A percentile compares a stretch with the other conserved stretches of the same genome.
Evolutionary conservation across 2,888 invertebrate genomes (phyloP).

Genomic region (Macrosiphum euphorbiae): DNA sequence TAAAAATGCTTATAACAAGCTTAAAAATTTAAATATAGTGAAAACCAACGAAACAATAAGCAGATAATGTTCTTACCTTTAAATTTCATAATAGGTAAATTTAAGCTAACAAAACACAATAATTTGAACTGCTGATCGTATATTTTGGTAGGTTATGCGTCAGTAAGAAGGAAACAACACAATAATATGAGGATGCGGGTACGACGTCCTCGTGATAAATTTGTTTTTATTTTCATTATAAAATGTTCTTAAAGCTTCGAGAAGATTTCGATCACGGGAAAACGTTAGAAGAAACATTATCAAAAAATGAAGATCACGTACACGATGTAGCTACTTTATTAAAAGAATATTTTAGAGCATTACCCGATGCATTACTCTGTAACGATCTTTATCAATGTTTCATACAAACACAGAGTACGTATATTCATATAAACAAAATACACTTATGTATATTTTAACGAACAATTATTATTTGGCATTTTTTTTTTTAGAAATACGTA

Average conservation of each 20-base stretch:
- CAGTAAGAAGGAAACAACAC: neutral
- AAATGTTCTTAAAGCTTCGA: conserved; percentile 76
- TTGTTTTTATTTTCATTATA: conserved; percentile 67
- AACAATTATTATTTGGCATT: neutral
- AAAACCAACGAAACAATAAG: no score
- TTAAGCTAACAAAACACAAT: no score
- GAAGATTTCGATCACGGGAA: conserved; percentile 91
- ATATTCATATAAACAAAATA: neutral
- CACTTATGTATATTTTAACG: neutral
- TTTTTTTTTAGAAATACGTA: conserved; percentile 67
- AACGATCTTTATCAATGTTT: conserved; percentile 90
- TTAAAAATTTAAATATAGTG: no score
- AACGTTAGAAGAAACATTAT: conserved; percentile 73
- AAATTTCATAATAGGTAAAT: no score
- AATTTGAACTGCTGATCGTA: no score
- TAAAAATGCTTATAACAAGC: no score
- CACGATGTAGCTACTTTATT: conserved; percentile 94
- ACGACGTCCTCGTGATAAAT: neutral
- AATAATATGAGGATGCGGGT: no score
- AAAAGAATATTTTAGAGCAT: conserved; percentile 92
- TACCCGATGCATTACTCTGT: conserved; percentile 92
- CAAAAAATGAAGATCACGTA: conserved; percentile 87
- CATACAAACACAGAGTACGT: conserved; percentile 88
- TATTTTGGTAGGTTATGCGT: no score
- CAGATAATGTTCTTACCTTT: no score